Percentiles rank a stretch among this genome's conserved stretches.
phyloP scores from a whole-genome alignment of 2,797 vertebrate genomes.

The Gymnocypris eckloni region DNA sequence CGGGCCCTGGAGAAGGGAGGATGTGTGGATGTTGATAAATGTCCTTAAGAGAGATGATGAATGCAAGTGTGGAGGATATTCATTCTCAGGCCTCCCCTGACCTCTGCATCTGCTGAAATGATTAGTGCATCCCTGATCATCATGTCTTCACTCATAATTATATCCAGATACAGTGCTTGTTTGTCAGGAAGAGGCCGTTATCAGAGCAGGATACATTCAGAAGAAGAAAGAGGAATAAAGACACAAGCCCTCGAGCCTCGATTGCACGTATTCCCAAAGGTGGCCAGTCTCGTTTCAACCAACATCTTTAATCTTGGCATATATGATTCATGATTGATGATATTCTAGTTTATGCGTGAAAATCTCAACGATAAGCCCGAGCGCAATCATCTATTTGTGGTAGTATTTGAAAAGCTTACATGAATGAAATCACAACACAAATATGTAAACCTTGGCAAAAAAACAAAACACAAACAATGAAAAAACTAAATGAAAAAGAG shows the following conservation, averaged over 20 bases:
- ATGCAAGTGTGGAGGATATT: slow-evolving; percentile 52
- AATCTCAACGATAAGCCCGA: slow-evolving; percentile 15
- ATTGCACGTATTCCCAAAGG: background rate
- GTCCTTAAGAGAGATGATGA: slow-evolving; percentile 40
- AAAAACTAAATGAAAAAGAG: no score
- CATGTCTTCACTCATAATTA: slow-evolving; percentile 72
- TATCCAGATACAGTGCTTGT: slow-evolving; percentile 74
- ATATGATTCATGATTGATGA: slow-evolving; percentile 31
- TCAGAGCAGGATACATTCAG: slow-evolving; percentile 30
- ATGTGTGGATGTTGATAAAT: slow-evolving; percentile 49
- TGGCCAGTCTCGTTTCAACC: background rate
- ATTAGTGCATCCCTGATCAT: slow-evolving; percentile 74
- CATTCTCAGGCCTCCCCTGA: slow-evolving; percentile 48
- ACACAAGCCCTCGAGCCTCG: slow-evolving; percentile 6
- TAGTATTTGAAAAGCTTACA: background rate
- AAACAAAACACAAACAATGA: no score
- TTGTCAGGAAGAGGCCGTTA: slow-evolving; percentile 41
- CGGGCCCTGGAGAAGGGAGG: slow-evolving; percentile 21
- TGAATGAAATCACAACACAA: background rate
- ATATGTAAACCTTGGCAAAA: background rate
- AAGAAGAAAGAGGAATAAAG: slow-evolving; percentile 34
- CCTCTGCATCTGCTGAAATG: slow-evolving; percentile 68
- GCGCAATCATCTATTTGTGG: slow-evolving; percentile 7
- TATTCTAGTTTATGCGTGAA: slow-evolving; percentile 22
- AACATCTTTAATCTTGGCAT: slow-evolving; percentile 34